Evolutionary conservation across 2,888 invertebrate genomes (phyloP).

Genomic region (Leptinotarsa tumamoca): DNA sequence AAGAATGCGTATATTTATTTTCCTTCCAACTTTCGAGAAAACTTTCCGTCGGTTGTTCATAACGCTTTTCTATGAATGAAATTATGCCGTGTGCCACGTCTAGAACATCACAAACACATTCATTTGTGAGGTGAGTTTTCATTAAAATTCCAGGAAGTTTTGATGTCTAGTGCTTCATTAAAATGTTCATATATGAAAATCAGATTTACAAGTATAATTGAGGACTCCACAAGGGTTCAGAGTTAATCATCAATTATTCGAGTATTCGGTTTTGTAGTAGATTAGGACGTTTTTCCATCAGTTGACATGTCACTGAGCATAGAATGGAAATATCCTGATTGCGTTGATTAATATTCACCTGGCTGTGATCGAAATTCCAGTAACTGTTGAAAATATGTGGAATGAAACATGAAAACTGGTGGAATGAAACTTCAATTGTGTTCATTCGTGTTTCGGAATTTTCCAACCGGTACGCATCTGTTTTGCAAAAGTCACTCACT

Average conservation of each 20-base stretch:
- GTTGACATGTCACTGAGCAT: background rate
- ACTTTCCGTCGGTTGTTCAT: background rate
- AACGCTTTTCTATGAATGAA: background rate
- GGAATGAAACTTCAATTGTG: no score
- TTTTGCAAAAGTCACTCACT: no score
- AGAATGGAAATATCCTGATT: background rate
- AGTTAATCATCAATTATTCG: slow-evolving; percentile 4
- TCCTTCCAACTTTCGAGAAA: background rate
- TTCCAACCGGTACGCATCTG: no score
- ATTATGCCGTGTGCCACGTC: background rate
- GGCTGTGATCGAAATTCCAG: no score
- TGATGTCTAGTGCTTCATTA: slow-evolving; percentile 6
- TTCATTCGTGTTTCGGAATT: no score
- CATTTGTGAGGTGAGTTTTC: background rate
- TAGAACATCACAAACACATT: slow-evolving; percentile 1
- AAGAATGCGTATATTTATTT: background rate
- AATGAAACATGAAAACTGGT: no score
- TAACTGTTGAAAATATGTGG: no score
- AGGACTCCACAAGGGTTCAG: slow-evolving; percentile 1
- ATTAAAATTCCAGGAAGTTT: slow-evolving; percentile 1
- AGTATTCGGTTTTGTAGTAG: background rate
- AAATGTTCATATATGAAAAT: slow-evolving; percentile 8
- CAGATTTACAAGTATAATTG: slow-evolving; percentile 5
- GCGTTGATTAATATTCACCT: background rate
- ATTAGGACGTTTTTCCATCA: background rate